A percentile compares a stretch with the other conserved stretches of the same genome.
Evolutionary conservation across 2,113 vertebrate genomes (phyloP).

Genomic region (Labeo catla): DNA sequence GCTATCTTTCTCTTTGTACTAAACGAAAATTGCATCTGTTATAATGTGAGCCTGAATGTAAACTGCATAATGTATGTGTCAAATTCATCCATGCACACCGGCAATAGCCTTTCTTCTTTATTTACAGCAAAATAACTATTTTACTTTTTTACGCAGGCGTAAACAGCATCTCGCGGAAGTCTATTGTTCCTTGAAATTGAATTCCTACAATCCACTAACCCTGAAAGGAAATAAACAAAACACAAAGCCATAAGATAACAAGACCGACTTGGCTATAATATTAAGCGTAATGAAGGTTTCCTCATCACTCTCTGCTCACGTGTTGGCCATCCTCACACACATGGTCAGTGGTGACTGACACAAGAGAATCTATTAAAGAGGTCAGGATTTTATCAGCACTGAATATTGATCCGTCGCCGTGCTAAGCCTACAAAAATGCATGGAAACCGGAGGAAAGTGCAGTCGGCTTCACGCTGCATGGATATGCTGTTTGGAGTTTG

Average conservation of each 20-base stretch:
- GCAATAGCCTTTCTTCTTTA: conserved; percentile 3
- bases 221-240: conserved; percentile 27
- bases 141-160: background rate
- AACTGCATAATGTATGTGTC: conserved; percentile 30
- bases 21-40: conserved; percentile 60
- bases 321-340: conserved; percentile 4
- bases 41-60: conserved; percentile 39
- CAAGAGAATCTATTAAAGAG: conserved; percentile 63
- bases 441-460: conserved; percentile 56
- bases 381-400: conserved; percentile 61
- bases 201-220: conserved; percentile 25
- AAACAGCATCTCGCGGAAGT: background rate
- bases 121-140: conserved; percentile 33
- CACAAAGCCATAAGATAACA: conserved; percentile 22
- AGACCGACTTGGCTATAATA: background rate
- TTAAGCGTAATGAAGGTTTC: conserved; percentile 23
- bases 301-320: background rate
- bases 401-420: conserved; percentile 62
- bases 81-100: conserved; percentile 11
- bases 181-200: conserved; percentile 41
- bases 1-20: conserved; percentile 49
- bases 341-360: conserved; percentile 62
- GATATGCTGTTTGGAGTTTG: background rate
- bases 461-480: background rate
- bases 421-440: conserved; percentile 61